Evolutionary conservation across 2,797 vertebrate genomes (phyloP), one percentile per base, ranked within the genome.

Genomic region (Stomatorhinus walkeri): DNA sequence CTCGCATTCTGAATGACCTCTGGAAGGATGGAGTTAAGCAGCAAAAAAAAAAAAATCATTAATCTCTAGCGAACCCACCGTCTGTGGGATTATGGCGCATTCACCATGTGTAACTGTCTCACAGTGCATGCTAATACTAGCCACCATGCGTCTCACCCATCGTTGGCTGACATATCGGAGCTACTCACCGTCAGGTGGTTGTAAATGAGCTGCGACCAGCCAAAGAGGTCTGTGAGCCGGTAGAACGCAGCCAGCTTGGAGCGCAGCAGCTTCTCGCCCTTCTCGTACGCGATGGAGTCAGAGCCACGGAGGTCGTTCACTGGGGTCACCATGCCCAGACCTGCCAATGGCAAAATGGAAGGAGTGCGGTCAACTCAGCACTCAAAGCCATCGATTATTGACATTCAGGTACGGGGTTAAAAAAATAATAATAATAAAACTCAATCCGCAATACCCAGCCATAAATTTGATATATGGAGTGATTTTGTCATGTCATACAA

Each of bases 121-220:
- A 79, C 64, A 16, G 32, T 9, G 76, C 14, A 83, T 16, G 36
- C 76, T 83, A 48, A 46, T 8, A 16, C 40, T 2, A 84, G 2
- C 79, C 46, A 5, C 19, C 79, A 10, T 2, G 9, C 19, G 46
- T 49, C 40, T 83, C 43, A 10, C 43, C 43, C 19, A 3, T 24
- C 79, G 22, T 9, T 1, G 19, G 16, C 79, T 10, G 43, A 24
- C 46, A 12, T 1, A 14, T 14, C 9, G 46, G 19, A 86, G 49
- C 49, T 90, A 94, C 97, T 96, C 95, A 99, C 98, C 68, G 98
- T 98, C 94, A 99, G 96, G 90, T 99, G 98, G 95, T 99, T 99
- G 95, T 99, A 99, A 95, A 99, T 99, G 81, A 99, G 97, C 94
- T 99, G 97, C 51, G 98, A 98, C 98, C 98, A 99, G 90, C 98